Percentiles rank a stretch among this genome's conserved stretches.
Conservation (phyloP, 2,113 vertebrate species). For the Odocoileus virginianus region DNA sequence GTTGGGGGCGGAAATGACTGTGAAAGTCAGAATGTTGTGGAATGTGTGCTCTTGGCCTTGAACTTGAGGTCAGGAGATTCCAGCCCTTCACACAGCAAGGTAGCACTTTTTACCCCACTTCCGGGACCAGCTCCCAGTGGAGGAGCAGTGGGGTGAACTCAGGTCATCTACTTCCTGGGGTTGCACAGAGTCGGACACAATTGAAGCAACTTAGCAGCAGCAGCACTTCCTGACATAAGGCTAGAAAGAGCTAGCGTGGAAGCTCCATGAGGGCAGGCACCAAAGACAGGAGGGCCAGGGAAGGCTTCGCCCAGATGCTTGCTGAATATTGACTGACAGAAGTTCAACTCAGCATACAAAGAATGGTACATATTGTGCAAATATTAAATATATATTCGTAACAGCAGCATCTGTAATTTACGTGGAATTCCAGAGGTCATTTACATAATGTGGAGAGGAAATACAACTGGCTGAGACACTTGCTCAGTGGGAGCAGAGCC, state of each 20-base stretch:
- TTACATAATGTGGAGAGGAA: background rate
- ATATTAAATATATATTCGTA: background rate
- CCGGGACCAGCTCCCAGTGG: background rate
- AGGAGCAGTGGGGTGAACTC: background rate
- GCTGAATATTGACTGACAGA: background rate
- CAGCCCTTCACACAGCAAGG: background rate
- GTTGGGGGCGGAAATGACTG: rapidly evolving
- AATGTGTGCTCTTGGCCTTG: background rate
- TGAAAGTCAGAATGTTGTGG: background rate
- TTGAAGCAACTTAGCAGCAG: too few species aligned
- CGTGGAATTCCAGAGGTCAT: background rate
- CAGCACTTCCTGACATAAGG: background rate
- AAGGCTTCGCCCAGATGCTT: background rate
- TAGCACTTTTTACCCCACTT: too few species aligned
- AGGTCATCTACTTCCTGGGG: background rate
- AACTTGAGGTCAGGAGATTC: background rate
- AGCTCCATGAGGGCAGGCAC: background rate
- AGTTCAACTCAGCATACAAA: background rate
- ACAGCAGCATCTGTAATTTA: background rate
- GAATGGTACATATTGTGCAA: background rate
- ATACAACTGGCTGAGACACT: background rate
- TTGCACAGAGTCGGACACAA: too few species aligned
- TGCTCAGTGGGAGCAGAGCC: background rate
- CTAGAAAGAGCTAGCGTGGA: background rate
- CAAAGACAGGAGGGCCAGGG: background rate